Conservation (phyloP, 2,113 vertebrate genomes). For the Carassius carassius region DNA sequence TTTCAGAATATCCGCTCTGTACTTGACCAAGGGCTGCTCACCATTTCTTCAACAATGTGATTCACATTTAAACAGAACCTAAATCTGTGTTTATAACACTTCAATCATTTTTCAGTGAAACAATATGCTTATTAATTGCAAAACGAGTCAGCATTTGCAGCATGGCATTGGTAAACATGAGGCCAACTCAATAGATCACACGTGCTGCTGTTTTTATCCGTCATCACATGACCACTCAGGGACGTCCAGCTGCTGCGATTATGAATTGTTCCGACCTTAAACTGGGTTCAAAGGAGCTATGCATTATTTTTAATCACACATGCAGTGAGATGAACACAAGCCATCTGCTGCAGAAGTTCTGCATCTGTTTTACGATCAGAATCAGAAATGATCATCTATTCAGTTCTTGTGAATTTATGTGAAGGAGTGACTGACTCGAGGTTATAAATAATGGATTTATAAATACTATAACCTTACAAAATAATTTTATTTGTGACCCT, state of each 20-base stretch:
- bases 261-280: conserved; percentile 20
- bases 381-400: background rate
- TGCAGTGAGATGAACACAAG: conserved; percentile 19
- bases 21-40: background rate
- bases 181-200: background rate
- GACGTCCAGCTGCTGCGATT: conserved; percentile 29
- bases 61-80: too few species aligned
- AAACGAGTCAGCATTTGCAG: background rate
- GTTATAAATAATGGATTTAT: background rate
- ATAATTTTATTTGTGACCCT: too few species aligned
- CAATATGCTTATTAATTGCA: background rate
- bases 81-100: background rate
- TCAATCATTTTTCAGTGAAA: background rate
- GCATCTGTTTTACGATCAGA: background rate
- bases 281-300: background rate
- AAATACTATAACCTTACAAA: background rate
- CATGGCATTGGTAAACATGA: background rate
- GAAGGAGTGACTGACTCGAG: background rate
- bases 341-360: conserved; percentile 8
- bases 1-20: background rate
- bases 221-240: background rate
- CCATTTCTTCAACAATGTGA: background rate
- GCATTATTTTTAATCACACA: conserved; percentile 10
- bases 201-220: background rate
- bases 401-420: background rate